A percentile compares a stretch with the other conserved stretches of the same genome.
Evolutionary conservation across 2,888 invertebrate genomes (phyloP).

Genomic region (Limnephilus lunatus): DNA sequence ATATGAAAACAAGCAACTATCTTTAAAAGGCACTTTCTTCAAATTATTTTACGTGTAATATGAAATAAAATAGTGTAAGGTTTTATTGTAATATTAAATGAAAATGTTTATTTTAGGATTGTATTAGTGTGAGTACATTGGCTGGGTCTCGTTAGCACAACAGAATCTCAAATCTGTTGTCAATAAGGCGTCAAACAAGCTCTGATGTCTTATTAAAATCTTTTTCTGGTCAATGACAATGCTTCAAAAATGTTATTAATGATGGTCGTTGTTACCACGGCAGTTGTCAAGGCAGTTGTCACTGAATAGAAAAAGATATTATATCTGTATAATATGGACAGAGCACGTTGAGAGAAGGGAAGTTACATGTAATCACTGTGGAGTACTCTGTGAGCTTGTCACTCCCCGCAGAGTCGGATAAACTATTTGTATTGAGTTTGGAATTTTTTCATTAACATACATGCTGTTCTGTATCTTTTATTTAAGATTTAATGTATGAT

Average conservation of each 20-base stretch:
- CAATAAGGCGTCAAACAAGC: neutral
- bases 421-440: slow-evolving; percentile 35
- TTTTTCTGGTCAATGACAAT: neutral
- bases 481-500: slow-evolving; percentile 35
- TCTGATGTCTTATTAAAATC: neutral
- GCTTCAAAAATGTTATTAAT: neutral
- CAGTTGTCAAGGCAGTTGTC: neutral
- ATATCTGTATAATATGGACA: neutral
- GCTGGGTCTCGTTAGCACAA: neutral
- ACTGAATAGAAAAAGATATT: neutral
- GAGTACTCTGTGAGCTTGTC: neutral
- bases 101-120: neutral
- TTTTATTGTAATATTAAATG: neutral
- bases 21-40: neutral
- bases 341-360: neutral
- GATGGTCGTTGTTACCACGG: neutral
- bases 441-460: slow-evolving; percentile 22
- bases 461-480: slow-evolving; percentile 7
- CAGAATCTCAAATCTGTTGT: neutral
- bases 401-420: neutral
- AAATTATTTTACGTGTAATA: neutral
- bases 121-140: neutral
- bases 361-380: slow-evolving; percentile 39
- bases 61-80: neutral
- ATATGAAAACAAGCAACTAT: neutral